phyloP scores from a whole-genome alignment of 2,113 vertebrate genomes.

The Semicossyphus pulcher region DNA sequence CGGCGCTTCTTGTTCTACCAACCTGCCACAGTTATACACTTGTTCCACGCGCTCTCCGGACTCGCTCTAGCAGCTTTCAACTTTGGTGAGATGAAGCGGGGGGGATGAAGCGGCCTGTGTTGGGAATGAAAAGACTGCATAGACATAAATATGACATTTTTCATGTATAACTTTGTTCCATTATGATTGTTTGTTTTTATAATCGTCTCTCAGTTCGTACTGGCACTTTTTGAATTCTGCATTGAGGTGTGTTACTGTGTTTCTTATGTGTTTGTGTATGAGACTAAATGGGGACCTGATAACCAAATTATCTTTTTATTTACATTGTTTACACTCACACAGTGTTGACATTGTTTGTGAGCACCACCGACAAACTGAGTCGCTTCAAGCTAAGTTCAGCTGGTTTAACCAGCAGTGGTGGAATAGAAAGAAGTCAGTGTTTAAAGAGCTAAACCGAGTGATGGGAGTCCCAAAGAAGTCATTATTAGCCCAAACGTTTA shows the following conservation, averaged over 20 bases:
- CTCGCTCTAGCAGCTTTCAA: constrained; percentile 95
- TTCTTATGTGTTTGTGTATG: not conserved
- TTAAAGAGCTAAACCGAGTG: no score
- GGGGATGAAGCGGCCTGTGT: no score
- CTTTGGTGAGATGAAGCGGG: constrained; percentile 89
- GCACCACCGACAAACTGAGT: no score
- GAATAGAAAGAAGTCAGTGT: no score
- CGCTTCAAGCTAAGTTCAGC: no score
- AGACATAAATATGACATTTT: not conserved
- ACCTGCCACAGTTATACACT: constrained; percentile 89
- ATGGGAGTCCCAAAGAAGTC: no score
- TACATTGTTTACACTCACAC: not conserved
- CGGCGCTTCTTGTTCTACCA: constrained; percentile 91
- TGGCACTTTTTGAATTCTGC: not conserved
- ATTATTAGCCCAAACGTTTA: no score
- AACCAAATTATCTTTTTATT: no score
- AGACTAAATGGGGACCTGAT: not conserved
- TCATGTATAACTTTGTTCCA: not conserved
- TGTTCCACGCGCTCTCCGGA: constrained; percentile 91
- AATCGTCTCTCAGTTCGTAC: not conserved
- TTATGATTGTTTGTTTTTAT: not conserved
- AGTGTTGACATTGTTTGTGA: no score
- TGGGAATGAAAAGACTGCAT: no score
- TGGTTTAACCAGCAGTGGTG: no score
- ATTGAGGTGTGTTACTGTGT: no score